Conservation (phyloP, 2,888 invertebrate species). For the Leptura quadrifasciata region DNA sequence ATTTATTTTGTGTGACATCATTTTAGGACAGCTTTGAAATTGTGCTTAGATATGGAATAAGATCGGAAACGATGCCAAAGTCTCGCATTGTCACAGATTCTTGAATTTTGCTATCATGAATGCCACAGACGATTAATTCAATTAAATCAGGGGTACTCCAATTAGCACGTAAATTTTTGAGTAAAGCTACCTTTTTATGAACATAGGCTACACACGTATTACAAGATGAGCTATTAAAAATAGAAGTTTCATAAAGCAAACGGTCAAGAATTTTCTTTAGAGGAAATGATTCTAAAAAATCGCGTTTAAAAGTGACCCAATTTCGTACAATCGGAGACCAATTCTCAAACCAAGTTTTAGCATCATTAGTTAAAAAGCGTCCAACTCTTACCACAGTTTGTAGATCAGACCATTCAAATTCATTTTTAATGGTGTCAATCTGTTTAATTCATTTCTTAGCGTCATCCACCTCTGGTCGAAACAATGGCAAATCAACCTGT, state of each 20-base stretch:
- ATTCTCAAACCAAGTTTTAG: background rate
- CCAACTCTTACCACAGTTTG: constrained; percentile 2
- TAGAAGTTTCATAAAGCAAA: background rate
- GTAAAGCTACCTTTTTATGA: background rate
- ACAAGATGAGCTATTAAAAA: background rate
- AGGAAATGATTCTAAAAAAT: background rate
- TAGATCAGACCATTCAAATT: constrained; percentile 5
- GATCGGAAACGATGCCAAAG: too few species aligned
- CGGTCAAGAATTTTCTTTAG: background rate
- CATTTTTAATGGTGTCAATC: background rate
- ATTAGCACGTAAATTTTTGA: background rate
- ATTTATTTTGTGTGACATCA: too few species aligned
- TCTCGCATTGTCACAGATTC: too few species aligned
- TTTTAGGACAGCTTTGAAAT: too few species aligned
- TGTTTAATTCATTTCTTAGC: background rate
- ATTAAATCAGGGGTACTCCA: too few species aligned
- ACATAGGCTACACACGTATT: background rate
- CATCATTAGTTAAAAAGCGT: background rate
- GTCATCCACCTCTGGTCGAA: background rate
- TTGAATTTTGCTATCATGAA: too few species aligned
- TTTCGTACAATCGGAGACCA: background rate
- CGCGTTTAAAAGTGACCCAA: background rate
- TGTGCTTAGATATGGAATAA: too few species aligned
- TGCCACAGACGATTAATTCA: too few species aligned
- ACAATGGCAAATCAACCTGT: background rate